phyloP scores from a whole-genome alignment of 2,888 invertebrate genomes.

The Sisyra terminalis region DNA sequence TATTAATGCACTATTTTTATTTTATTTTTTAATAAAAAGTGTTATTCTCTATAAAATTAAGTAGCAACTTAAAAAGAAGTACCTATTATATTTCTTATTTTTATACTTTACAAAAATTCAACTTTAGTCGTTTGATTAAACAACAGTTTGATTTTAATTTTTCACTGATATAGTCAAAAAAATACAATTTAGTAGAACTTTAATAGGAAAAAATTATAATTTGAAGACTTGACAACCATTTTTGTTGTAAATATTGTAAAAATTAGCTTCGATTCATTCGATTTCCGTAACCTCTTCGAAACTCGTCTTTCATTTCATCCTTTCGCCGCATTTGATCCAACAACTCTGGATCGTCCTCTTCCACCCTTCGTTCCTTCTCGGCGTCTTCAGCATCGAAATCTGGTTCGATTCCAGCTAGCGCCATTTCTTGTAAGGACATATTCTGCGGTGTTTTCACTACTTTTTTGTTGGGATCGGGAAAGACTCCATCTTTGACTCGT shows the following conservation, averaged over 20 bases:
- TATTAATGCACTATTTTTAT: no score
- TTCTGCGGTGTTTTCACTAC: conserved; percentile 16
- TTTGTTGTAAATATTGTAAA: neutral
- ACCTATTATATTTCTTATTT: neutral
- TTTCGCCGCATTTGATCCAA: conserved; percentile 45
- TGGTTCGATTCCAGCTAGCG: conserved; percentile 21
- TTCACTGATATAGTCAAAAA: no score
- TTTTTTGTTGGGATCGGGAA: conserved; percentile 30
- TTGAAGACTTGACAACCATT: no score
- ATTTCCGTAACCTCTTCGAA: conserved; percentile 78
- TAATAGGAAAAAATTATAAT: no score
- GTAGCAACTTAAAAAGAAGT: neutral
- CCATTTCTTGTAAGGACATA: conserved; percentile 22
- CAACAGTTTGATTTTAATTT: no score
- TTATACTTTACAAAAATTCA: no score
- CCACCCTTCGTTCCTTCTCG: conserved; percentile 43
- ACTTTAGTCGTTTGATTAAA: no score
- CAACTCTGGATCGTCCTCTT: conserved; percentile 56
- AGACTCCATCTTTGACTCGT: conserved; percentile 58
- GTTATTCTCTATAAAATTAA: no score
- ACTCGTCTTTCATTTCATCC: conserved; percentile 82
- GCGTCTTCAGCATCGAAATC: conserved; percentile 39
- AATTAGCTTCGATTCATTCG: conserved; percentile 57
- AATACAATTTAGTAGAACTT: no score
- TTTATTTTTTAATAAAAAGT: no score